Evolutionary conservation across 23 tunicate genomes (phyloP), one percentile per base, ranked within the genome.

Genomic region (Ascidia mentula): DNA sequence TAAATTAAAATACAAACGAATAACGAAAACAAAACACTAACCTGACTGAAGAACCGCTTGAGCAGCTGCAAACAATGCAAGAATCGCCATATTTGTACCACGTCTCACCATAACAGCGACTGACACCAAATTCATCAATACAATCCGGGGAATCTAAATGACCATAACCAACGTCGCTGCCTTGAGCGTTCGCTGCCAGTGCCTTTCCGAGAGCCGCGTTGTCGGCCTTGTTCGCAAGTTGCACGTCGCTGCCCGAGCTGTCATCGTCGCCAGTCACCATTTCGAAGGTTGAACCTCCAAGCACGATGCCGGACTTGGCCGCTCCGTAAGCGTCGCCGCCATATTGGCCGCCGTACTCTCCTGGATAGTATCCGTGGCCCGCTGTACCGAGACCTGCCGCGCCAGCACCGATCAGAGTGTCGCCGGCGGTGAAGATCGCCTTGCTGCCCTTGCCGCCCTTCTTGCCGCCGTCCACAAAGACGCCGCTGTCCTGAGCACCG

Each of bases 61-160:
- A 12, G 0, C 98, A 93, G 34, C 80, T 30, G 38, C 92, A 88
- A 15, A 93, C 17, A 36, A 45, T 38, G 46, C 98, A 93, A 45
- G 98, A 81, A 80, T 88, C 89, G 20, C 89, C 93, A 80, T 75
- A 40, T 34, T 77, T 31, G 69, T 93, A 93, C 98, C 98, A 93
- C 8, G 89, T 88, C 84, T 93, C 98, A 46, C 93, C 93, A 80
- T 79, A 90, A 22, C 60, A 72, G 37, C 98, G 88, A 36, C 46
- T 69, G 20, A 32, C n/a, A 18, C 98, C 98, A 70, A 15, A 9
- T 59, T 93, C 98, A 88, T 93, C 98, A 34, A 93, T 34, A 82
- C 98, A 93, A 35, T 59, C 18, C 18, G 89, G 96, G 3, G 86
- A 82, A 32, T 88, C 86, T 6, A 78, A 65, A 5, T 38, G 24